Evolutionary conservation across 2,888 invertebrate genomes (phyloP).

Genomic region (Craniophora ligustri): DNA sequence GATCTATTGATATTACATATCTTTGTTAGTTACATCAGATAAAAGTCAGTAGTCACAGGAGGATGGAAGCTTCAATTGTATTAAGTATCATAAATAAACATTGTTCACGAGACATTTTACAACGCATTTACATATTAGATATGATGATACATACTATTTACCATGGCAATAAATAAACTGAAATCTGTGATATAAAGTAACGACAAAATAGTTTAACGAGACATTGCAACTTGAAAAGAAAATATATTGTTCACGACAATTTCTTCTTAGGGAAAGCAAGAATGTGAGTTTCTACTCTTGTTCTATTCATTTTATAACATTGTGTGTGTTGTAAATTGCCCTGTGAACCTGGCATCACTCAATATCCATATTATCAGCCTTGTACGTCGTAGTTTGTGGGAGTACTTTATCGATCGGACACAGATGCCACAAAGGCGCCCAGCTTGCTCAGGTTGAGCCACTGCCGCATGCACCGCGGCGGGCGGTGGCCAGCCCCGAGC

Average conservation of each 20-base stretch:
- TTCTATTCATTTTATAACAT: conserved; percentile 17
- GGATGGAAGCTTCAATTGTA: conserved; percentile 36
- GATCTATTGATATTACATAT: no score
- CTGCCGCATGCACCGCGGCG: conserved; percentile 60
- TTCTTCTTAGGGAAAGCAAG: no score
- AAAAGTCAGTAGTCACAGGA: conserved; percentile 17
- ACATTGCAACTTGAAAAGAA: conserved; percentile 6
- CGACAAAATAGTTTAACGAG: conserved; percentile 9
- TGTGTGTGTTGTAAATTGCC: conserved; percentile 47
- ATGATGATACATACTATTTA: conserved; percentile 1
- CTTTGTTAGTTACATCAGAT: conserved; percentile 7
- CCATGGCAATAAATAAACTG: no score
- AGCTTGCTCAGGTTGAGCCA: conserved; percentile 74
- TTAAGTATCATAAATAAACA: conserved; percentile 27
- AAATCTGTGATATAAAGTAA: conserved; percentile 8
- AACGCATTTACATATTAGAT: conserved; percentile 26
- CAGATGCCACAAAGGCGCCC: conserved; percentile 65
- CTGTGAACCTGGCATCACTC: conserved; percentile 32
- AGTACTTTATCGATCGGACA: conserved; percentile 71
- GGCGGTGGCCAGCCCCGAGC: background rate
- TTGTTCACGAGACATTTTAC: conserved; percentile 48
- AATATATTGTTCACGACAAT: conserved; percentile 18
- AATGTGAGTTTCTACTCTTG: no score
- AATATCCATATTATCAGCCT: conserved; percentile 45
- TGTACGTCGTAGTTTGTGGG: conserved; percentile 5